These are phyloP conservation scores for Alectura lathami DNA, from an alignment of 2,113 vertebrate species.

Conservation along the genomic window DNA sequence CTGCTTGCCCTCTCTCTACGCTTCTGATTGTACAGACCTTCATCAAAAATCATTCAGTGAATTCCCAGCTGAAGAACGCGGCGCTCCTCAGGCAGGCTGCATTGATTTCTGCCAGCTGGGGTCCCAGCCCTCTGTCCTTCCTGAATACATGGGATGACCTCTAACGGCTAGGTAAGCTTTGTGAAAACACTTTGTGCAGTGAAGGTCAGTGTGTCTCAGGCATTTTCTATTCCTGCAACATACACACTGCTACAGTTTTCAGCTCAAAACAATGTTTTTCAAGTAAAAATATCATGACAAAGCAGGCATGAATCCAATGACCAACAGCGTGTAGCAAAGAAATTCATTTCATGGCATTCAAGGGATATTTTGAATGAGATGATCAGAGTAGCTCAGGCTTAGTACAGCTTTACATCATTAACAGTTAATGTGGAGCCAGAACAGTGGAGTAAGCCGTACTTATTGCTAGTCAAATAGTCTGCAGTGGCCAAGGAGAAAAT, in stretches of 20 bases:
- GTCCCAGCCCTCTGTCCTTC: not conserved
- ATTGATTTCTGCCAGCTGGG: not conserved
- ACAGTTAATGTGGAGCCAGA: constrained; percentile 40
- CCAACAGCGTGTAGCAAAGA: not conserved
- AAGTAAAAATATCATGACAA: not conserved
- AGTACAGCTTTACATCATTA: constrained; percentile 61
- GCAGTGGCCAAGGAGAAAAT: constrained; percentile 35
- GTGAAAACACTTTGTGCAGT: not conserved
- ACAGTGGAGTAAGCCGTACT: constrained; percentile 31
- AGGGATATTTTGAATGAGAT: not conserved
- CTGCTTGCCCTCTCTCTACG: not conserved
- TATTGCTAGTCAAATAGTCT: constrained; percentile 50
- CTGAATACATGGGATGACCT: not conserved
- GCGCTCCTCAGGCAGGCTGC: not conserved
- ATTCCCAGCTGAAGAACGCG: not conserved
- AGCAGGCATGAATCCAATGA: not conserved
- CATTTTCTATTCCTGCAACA: not conserved
- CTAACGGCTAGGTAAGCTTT: not conserved
- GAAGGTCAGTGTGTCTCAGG: not conserved
- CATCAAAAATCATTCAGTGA: not conserved
- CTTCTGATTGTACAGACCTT: not conserved
- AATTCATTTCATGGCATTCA: not conserved
- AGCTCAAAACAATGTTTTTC: not conserved
- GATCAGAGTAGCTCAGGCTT: constrained; percentile 31
- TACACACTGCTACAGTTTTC: not conserved